Evolutionary conservation across 2,888 invertebrate species (phyloP), one percentile per base, ranked within the genome.

Genomic region (Quadroppia sp.): DNA sequence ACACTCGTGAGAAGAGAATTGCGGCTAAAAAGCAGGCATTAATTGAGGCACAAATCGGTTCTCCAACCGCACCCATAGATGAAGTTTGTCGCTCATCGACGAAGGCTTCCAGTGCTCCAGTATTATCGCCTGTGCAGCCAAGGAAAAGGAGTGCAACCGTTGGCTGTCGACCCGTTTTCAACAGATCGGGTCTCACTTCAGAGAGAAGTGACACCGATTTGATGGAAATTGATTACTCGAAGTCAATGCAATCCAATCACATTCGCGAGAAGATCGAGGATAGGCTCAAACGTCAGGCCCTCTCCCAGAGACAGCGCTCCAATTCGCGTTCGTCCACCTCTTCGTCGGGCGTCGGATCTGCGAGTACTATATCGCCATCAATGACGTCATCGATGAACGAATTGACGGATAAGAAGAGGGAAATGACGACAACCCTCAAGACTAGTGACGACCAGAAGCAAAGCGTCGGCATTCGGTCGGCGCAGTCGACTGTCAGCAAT

Each of bases 151-250:
- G 69, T 11, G 67, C 67, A 15, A 73, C 73, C 11, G 50, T 73
- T 9, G 73, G 73, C 20, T 13, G 67, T 15, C 36, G 67, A 36
- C 73, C 73, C 0, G 23, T 28, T 50, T 40, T 45, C 25, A 25
- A 13, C 13, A 40, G 56, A 50, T 9, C 53, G 13, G 15, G 15
- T 15, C 2, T 25, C 9, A 32, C 23, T 59, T 1, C 20, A 13
- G 72, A 45, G 6, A 17, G 36, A n/a, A 69, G 36, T 20, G 67
- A 74, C 74, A 69, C 73, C 28, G 77, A 92, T 83, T 86, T 91
- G 78, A 91, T 92, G 90, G 90, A 91, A 83, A 86, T 92, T 78
- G 89, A 90, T 81, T 90, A 71, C 50, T 67, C 25, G 28, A 40
- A 71, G 61, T 61, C 61, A 25, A 61, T 61, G 61, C 61, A 61